A percentile compares a stretch with the other conserved stretches of the same genome.
Conservation (phyloP, 1,140 invertebrate genomes). For the Tyrophagus putrescentiae region DNA sequence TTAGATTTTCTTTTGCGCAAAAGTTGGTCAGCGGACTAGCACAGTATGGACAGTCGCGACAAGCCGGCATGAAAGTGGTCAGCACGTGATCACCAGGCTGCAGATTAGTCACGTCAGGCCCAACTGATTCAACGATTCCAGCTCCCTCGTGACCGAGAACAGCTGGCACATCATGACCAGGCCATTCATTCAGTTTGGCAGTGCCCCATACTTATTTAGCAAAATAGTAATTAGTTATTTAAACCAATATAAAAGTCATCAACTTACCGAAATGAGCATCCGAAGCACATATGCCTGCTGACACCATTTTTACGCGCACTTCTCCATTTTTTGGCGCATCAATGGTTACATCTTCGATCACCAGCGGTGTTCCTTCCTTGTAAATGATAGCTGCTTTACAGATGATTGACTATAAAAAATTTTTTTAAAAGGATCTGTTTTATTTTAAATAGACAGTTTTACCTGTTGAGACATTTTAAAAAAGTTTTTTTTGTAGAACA, state of each 20-base stretch:
- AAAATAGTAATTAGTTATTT: too few species aligned
- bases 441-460: too few species aligned
- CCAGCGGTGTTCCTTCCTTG: constrained; percentile 68
- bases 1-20: constrained; percentile 47
- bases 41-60: constrained; percentile 70
- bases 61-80: constrained; percentile 86
- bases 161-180: too few species aligned
- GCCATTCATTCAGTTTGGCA: too few species aligned
- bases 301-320: constrained; percentile 33
- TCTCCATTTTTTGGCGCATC: constrained; percentile 14
- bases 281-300: constrained; percentile 25
- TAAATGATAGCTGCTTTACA: constrained; percentile 88
- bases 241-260: too few species aligned
- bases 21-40: neutral
- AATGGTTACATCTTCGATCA: constrained; percentile 50
- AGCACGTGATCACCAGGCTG: constrained; percentile 64
- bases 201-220: too few species aligned
- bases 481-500: too few species aligned
- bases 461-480: too few species aligned
- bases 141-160: constrained; percentile 10
- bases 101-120: neutral
- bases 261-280: constrained; percentile 24
- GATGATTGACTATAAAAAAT: constrained; percentile 70
- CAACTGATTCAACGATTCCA: constrained; percentile 10
- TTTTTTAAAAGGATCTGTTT: too few species aligned